phyloP scores from a whole-genome alignment of 2,888 invertebrate genomes.

The Trachelus iudaicus region DNA sequence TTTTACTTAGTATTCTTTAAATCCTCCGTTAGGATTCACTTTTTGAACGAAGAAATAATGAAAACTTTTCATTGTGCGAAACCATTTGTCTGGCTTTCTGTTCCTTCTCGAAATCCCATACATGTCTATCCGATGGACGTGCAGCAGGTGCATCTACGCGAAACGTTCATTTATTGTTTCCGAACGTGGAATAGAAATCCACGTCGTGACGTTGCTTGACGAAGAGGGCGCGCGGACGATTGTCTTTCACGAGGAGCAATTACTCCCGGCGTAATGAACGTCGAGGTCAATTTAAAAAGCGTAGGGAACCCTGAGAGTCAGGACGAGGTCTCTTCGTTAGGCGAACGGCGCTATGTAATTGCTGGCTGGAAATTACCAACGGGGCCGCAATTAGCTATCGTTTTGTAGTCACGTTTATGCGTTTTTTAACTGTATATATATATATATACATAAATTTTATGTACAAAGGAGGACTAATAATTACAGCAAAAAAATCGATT shows the following conservation, averaged over 20 bases:
- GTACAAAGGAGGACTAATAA: not conserved
- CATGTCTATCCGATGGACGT: not conserved
- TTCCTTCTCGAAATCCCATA: not conserved
- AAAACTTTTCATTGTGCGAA: not conserved
- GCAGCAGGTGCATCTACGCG: not conserved
- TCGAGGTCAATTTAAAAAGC: not conserved
- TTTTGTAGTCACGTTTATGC: not conserved
- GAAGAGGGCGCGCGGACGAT: not conserved
- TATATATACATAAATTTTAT: not conserved
- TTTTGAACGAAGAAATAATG: not conserved
- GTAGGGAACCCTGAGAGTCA: not conserved
- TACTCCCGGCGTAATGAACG: not conserved
- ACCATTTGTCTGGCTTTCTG: not conserved
- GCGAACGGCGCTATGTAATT: not conserved
- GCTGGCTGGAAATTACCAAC: not conserved
- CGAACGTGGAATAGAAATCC: not conserved
- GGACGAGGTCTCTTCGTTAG: not conserved
- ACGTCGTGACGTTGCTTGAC: not conserved
- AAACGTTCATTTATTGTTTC: not conserved
- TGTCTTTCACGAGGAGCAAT: not conserved
- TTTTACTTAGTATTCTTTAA: not conserved
- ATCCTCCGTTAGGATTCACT: not conserved
- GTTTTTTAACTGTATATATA: not conserved
- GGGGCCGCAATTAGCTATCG: not conserved
- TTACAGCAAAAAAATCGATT: not conserved